A percentile compares a stretch with the other conserved stretches of the same genome.
Evolutionary conservation across 1,140 invertebrate genomes (phyloP).

Genomic region (Drosophila auraria): DNA sequence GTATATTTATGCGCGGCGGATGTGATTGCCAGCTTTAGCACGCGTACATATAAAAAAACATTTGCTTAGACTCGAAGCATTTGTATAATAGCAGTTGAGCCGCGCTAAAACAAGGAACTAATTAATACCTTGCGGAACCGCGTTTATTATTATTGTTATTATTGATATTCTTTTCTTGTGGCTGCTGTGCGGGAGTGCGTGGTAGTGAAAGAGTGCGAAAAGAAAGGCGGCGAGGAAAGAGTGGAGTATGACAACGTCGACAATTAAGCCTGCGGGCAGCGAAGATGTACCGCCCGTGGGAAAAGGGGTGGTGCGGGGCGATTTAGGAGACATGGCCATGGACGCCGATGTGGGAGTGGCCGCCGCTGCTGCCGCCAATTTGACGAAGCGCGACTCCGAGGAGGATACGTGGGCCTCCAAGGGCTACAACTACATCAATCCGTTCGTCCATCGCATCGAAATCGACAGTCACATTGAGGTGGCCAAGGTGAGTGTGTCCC

Average conservation of each 20-base stretch:
- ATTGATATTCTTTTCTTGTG: slow-evolving; percentile 25
- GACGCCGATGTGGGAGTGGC: slow-evolving; percentile 17
- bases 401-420: slow-evolving; percentile 85
- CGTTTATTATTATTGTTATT: slow-evolving; percentile 8
- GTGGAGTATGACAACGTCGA: slow-evolving; percentile 66
- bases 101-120: background rate
- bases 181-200: slow-evolving; percentile 33
- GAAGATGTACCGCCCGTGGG: slow-evolving; percentile 21
- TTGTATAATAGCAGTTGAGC: slow-evolving; percentile 4
- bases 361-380: slow-evolving; percentile 5
- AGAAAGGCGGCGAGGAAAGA: background rate
- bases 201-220: slow-evolving; percentile 26
- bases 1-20: slow-evolving; percentile 13
- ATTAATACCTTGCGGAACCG: slow-evolving; percentile 1
- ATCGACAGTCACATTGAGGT: slow-evolving; percentile 93
- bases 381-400: slow-evolving; percentile 73
- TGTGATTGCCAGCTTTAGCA: slow-evolving; percentile 14
- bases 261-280: slow-evolving; percentile 42
- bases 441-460: slow-evolving; percentile 93
- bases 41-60: slow-evolving; percentile 7
- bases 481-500: slow-evolving; percentile 90
- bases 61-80: background rate
- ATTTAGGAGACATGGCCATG: slow-evolving; percentile 1
- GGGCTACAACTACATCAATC: slow-evolving; percentile 88
- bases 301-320: slow-evolving; percentile 2